Conservation (phyloP, 2,888 invertebrate genomes). For the Epinotia nisella region DNA sequence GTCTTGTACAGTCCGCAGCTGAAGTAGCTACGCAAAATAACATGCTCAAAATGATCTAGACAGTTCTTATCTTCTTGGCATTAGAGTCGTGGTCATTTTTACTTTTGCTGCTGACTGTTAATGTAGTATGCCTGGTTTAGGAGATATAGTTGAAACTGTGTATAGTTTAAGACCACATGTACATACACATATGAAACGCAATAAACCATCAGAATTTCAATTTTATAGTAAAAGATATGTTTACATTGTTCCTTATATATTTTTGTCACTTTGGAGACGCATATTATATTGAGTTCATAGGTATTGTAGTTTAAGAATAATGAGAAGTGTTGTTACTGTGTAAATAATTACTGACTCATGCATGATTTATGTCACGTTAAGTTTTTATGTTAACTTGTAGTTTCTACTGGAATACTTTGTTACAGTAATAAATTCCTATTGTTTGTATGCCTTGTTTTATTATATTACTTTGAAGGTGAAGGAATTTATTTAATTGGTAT, state of each 20-base stretch:
- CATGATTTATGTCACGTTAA: conserved; percentile 6
- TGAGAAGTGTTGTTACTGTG: conserved; percentile 13
- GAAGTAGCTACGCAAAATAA: no score
- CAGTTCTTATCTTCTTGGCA: no score
- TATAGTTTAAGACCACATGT: no score
- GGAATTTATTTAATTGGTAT: neutral
- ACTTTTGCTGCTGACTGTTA: no score
- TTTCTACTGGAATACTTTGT: conserved; percentile 11
- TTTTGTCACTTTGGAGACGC: neutral
- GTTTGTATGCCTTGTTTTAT: conserved; percentile 9
- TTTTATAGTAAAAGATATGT: no score
- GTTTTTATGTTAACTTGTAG: conserved; percentile 6
- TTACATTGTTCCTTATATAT: neutral
- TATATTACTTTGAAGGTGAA: neutral
- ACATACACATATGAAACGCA: no score
- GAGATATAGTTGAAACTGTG: no score
- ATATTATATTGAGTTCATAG: neutral
- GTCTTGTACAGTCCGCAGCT: no score
- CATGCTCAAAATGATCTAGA: no score
- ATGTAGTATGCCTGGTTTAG: no score
- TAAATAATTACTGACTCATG: conserved; percentile 18
- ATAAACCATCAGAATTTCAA: no score
- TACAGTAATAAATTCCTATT: conserved; percentile 18
- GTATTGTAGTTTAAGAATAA: conserved; percentile 20
- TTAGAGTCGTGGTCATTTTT: no score